Evolutionary conservation across 2,797 vertebrate genomes (phyloP).

Genomic region (Squalus acanthias): DNA sequence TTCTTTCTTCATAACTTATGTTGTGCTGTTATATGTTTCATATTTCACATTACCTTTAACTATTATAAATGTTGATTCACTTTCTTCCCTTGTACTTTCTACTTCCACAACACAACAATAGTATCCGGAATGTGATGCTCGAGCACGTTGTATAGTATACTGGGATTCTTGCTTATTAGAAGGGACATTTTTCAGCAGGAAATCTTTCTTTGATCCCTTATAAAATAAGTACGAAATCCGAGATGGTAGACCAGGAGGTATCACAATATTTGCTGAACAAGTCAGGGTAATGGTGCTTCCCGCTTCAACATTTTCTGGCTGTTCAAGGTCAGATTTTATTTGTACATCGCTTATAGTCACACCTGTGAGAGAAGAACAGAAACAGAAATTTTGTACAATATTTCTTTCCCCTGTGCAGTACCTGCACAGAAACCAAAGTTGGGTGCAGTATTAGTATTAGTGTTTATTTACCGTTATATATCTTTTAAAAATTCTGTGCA

Average conservation of each 20-base stretch:
- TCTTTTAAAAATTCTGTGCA: neutral
- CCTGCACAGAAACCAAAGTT: neutral
- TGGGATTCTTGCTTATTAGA: neutral
- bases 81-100: neutral
- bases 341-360: neutral
- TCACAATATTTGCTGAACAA: neutral
- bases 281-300: neutral
- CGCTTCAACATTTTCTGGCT: neutral
- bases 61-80: neutral
- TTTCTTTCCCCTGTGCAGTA: no score
- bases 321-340: neutral
- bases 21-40: neutral
- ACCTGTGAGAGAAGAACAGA: neutral
- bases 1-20: neutral
- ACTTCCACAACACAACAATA: neutral
- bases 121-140: neutral
- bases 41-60: constrained; percentile 1
- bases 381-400: neutral
- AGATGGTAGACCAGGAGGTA: neutral
- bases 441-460: neutral
- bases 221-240: neutral
- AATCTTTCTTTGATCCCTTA: neutral
- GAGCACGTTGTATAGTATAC: neutral
- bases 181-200: neutral
- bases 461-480: no score